phyloP scores from a whole-genome alignment of 2,888 invertebrate genomes.

The Drosophila bunnanda region DNA sequence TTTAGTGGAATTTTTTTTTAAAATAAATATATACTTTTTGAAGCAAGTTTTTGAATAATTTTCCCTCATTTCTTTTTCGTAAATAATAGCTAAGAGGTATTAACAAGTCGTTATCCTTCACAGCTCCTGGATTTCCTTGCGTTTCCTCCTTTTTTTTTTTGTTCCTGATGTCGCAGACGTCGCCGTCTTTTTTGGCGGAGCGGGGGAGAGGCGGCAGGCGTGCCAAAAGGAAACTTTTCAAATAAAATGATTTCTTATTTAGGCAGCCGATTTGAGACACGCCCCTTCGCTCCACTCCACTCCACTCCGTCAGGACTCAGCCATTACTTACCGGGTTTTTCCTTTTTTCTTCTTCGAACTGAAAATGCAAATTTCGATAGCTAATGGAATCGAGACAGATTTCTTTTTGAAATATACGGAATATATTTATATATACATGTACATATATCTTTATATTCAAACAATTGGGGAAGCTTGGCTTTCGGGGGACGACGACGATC shows the following conservation, averaged over 20 bases:
- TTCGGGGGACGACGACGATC: not conserved
- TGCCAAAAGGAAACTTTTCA: conserved; percentile 64
- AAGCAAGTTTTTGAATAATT: not conserved
- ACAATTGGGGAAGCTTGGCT: not conserved
- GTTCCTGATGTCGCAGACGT: conserved; percentile 38
- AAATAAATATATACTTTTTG: not conserved
- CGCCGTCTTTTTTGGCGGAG: conserved; percentile 1
- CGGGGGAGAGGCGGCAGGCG: conserved; percentile 13
- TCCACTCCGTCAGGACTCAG: not conserved
- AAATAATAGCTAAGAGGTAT: not conserved
- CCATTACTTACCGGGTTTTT: conserved; percentile 1
- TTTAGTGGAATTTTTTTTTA: too few relatives aligned
- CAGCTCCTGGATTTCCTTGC: not conserved
- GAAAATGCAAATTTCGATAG: conserved; percentile 13
- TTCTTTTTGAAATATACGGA: conserved; percentile 8
- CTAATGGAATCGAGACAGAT: conserved; percentile 16
- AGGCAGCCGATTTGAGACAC: conserved; percentile 58
- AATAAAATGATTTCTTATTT: conserved; percentile 78
- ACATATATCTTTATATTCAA: conserved; percentile 20
- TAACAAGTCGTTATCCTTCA: not conserved
- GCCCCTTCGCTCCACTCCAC: not conserved
- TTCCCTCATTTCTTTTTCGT: not conserved
- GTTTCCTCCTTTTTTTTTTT: conserved; percentile 13
- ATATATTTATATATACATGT: conserved; percentile 5
- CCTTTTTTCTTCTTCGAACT: not conserved